Evolutionary conservation across 2,113 vertebrate species (phyloP), one percentile per base, ranked within the genome.

Genomic region (Benitochromis conjunctus): DNA sequence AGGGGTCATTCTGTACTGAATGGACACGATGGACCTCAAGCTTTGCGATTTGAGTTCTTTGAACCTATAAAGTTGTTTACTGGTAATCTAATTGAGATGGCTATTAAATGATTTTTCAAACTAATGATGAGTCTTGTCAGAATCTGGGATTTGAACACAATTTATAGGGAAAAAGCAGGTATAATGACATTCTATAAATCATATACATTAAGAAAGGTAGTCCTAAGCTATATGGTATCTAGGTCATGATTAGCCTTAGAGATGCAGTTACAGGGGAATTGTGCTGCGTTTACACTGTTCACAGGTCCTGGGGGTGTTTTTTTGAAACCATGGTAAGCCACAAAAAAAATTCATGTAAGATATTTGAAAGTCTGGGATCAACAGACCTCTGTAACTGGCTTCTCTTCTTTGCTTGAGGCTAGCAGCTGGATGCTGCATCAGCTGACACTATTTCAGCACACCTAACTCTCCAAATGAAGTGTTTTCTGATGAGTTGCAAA

Each of bases 81-180:
- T 76, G 71, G 71, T 76, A 91, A 93, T 91, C 92, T 83, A 91
- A 91, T 94, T 91, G 84, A 94, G 83, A 91, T 80, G 21, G 87
- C 81, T 93, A 96, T 95, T 95, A 96, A 96, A 95, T 88, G 87
- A 92, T 89, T 95, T 95, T 95, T 94, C 86, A 82, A 95, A 92
- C 91, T 91, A 93, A 91, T 71, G 34, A 54, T 34, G 90, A 78
- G 85, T 94, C 80, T 84, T 93, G 88, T 93, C 74, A 26, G 6
- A 87, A 82, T 43, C 79, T 74, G 66, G 38, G 16, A 80, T 89
- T 90, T 81, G 9, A 79, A 82, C 36, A 18, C n/a, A 13, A 7
- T 58, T 31, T 8, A 6, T 66, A 16, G 16, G 26, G 10, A 3
- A 34, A 24, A 53, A 43, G n/a, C 13, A 53, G 13, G 26, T 64